Conservation (phyloP, 1,140 invertebrate species). For the Belonocnema kinseyi region DNA sequence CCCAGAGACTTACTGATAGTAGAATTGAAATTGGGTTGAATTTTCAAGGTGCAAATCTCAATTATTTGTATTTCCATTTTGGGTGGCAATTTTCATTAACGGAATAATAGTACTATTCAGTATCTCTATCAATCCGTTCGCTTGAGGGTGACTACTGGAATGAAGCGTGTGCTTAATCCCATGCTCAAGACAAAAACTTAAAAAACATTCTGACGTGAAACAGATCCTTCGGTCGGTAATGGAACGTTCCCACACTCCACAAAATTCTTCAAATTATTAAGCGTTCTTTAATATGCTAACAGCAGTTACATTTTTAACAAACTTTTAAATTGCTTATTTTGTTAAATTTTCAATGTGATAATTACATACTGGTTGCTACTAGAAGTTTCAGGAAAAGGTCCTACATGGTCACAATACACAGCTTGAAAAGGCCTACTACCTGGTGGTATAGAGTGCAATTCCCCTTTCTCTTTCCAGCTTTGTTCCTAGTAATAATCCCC, state of each 20-base stretch:
- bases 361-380: too few relatives aligned
- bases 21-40: slow-evolving; percentile 43
- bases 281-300: background rate
- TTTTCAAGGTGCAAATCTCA: slow-evolving; percentile 40
- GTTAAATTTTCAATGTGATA: slow-evolving; percentile 35
- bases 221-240: slow-evolving; percentile 60
- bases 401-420: too few relatives aligned
- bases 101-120: too few relatives aligned
- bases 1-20: slow-evolving; percentile 36
- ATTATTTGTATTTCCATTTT: too few relatives aligned
- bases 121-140: too few relatives aligned
- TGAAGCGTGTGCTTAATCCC: slow-evolving; percentile 52
- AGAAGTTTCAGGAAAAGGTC: too few relatives aligned
- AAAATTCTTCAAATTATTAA: slow-evolving; percentile 33
- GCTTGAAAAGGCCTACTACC: too few relatives aligned
- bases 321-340: background rate
- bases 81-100: too few relatives aligned
- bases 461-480: slow-evolving; percentile 37
- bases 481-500: slow-evolving; percentile 11
- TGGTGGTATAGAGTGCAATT: too few relatives aligned
- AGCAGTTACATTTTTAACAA: slow-evolving; percentile 19
- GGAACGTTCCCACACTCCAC: slow-evolving; percentile 50
- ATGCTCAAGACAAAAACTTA: slow-evolving; percentile 35
- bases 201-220: slow-evolving; percentile 58
- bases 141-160: slow-evolving; percentile 47